A percentile compares a stretch with the other conserved stretches of the same genome.
Evolutionary conservation across 2,888 invertebrate species (phyloP).

Genomic region (Drosophila anomelani): DNA sequence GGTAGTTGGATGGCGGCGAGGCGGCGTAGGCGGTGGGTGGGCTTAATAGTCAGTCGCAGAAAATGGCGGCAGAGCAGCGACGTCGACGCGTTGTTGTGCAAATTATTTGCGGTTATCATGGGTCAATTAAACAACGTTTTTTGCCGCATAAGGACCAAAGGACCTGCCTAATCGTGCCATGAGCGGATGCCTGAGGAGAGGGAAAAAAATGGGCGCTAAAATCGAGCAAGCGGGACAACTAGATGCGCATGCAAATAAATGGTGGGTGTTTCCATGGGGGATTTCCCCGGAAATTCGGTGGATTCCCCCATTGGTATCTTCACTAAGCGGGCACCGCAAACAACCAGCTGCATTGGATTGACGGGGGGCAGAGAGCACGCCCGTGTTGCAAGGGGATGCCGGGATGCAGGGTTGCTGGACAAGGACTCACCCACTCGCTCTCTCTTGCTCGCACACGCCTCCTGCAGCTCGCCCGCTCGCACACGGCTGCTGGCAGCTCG

Average conservation of each 20-base stretch:
- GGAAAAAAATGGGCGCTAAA: slow-evolving; percentile 4
- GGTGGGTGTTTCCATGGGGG: slow-evolving; percentile 65
- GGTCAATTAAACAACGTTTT: slow-evolving; percentile 57
- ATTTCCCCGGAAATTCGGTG: slow-evolving; percentile 29
- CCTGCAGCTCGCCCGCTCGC: slow-evolving; percentile 33
- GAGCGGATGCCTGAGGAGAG: slow-evolving; percentile 56
- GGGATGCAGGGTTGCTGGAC: slow-evolving; percentile 12
- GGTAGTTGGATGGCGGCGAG: slow-evolving; percentile 44
- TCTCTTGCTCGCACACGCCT: slow-evolving; percentile 22
- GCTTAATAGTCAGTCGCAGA: slow-evolving; percentile 12
- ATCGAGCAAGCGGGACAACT: slow-evolving; percentile 66
- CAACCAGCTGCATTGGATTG: slow-evolving; percentile 27
- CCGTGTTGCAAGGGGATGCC: neutral
- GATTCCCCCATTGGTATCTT: slow-evolving; percentile 32
- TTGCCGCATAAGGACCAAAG: slow-evolving; percentile 25
- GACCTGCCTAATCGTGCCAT: slow-evolving; percentile 24
- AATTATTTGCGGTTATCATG: slow-evolving; percentile 68
- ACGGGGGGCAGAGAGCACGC: slow-evolving; percentile 3
- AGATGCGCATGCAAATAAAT: slow-evolving; percentile 69
- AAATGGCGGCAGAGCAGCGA: slow-evolving; percentile 32
- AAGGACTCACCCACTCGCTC: slow-evolving; percentile 6
- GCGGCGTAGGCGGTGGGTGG: neutral
- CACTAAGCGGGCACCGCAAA: slow-evolving; percentile 39
- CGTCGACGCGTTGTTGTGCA: slow-evolving; percentile 41
- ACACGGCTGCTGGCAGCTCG: slow-evolving; percentile 45